Evolutionary conservation across 2,113 vertebrate species (phyloP), one percentile per base, ranked within the genome.

Genomic region (Silurus glanis): DNA sequence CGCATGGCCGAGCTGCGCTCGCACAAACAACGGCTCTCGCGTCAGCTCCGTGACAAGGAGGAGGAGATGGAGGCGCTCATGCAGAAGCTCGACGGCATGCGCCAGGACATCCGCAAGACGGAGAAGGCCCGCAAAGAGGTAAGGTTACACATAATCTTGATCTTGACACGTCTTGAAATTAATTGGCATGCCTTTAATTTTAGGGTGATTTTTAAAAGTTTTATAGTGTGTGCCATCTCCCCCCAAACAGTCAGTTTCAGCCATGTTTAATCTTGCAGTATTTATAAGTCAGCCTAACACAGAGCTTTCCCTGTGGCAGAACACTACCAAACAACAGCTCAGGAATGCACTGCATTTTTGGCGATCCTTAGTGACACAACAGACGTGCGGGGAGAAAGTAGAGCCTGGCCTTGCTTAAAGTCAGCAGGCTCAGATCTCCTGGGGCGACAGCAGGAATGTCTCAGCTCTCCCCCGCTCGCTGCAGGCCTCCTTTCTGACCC

Each of bases 71-170:
- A 99, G 72, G 89, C 90, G 23, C 94, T 97, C 85, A 93, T 96
- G 93, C 97, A 97, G 92, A 98, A 96, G 88, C 94, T 97, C 0
- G 97, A 99, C 56, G 51, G 93, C 49, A 94, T 96, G 94, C 94
- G 96, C 0, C 97, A 98, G 94, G 98, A 99, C 6, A 91, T 95
- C 84, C 96, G 97, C 28, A 97, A 95, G 91, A 95, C 94, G 0
- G 97, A 99, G 92, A 97, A 97, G 91, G 94, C 93, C 86, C 94
- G 97, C 89, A 99, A 98, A 88, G 98, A 99, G 97, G 98, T 98
- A 92, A 78, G 84, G 45, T 49, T 61, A 4, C 16, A 6, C 21
- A 9, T 6, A 23, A 8, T 61, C 49, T 28, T 0, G 13, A 25
- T 37, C 37, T 37, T 45, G 14, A 45, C 25, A 19, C 49, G 37